Percentiles rank a stretch among this genome's conserved stretches.
These are phyloP conservation scores for Mastomys natalensis DNA, from an alignment of 2,113 vertebrate genomes.

Conservation along the genomic window DNA sequence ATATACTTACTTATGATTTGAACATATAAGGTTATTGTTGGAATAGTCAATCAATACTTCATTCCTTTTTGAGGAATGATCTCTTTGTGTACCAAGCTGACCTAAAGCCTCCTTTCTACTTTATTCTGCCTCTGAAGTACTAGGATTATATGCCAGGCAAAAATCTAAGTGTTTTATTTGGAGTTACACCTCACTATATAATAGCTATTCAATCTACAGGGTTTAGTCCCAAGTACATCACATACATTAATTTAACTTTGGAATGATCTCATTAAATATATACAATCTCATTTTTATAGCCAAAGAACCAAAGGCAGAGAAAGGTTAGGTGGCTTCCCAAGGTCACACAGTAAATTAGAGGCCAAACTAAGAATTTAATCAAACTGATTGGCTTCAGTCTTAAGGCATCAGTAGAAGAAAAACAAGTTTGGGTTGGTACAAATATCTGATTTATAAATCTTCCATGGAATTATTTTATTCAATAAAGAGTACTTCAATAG, in stretches of 20 bases:
- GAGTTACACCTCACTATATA: background rate
- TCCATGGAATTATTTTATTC: background rate
- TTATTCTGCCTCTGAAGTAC: background rate
- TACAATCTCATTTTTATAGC: background rate
- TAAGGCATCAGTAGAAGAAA: background rate
- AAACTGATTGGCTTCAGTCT: background rate
- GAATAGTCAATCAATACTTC: background rate
- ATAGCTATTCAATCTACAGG: background rate
- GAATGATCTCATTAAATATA: background rate
- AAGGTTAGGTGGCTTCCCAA: background rate
- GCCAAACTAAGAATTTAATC: background rate
- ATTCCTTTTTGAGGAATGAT: background rate
- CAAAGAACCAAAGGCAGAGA: background rate
- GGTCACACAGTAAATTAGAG: background rate
- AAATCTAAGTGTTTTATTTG: background rate
- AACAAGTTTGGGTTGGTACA: background rate
- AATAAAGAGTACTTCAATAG: background rate
- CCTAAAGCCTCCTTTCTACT: background rate
- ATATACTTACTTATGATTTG: background rate
- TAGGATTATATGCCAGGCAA: background rate
- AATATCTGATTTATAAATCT: background rate
- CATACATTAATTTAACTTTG: background rate
- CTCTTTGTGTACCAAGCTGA: background rate
- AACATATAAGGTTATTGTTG: background rate
- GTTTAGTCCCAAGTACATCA: background rate